phyloP scores from a whole-genome alignment of 2,888 invertebrate genomes.

The Drosophila niveifrons region DNA sequence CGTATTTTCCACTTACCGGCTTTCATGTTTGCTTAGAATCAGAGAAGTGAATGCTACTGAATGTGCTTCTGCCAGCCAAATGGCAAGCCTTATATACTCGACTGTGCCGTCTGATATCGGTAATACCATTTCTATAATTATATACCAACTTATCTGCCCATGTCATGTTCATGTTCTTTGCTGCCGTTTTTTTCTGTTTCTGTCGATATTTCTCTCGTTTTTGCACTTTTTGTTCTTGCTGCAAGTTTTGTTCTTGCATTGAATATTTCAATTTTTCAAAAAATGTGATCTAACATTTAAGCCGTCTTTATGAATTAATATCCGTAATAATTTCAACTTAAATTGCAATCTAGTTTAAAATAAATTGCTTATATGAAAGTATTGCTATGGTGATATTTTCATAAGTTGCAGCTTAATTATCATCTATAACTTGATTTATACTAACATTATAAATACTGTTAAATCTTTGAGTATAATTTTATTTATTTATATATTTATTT shows the following conservation, averaged over 20 bases:
- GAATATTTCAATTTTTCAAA: conserved; percentile 61
- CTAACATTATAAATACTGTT: no score
- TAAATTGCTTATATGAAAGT: no score
- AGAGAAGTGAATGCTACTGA: conserved; percentile 43
- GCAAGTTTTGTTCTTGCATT: conserved; percentile 28
- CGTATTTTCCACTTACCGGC: conserved; percentile 50
- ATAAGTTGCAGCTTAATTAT: no score
- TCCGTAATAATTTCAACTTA: no score
- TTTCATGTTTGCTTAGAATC: conserved; percentile 56
- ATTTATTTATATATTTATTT: no score
- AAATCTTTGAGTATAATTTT: no score
- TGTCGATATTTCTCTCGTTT: conserved; percentile 8
- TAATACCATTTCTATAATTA: conserved; percentile 42
- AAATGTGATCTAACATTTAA: no score
- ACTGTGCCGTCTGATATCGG: conserved; percentile 30
- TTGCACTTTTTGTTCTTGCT: no score
- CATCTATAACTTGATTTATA: no score
- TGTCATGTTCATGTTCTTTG: conserved; percentile 29
- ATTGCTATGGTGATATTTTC: no score
- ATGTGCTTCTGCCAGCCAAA: conserved; percentile 40
- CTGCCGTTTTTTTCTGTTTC: neutral
- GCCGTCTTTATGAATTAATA: no score
- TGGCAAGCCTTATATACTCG: conserved; percentile 56
- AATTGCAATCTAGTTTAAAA: no score
- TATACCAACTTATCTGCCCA: conserved; percentile 57